Base-by-base conservation (phyloP, 2,888 invertebrate species). In the Dascillus cervinus region DNA sequence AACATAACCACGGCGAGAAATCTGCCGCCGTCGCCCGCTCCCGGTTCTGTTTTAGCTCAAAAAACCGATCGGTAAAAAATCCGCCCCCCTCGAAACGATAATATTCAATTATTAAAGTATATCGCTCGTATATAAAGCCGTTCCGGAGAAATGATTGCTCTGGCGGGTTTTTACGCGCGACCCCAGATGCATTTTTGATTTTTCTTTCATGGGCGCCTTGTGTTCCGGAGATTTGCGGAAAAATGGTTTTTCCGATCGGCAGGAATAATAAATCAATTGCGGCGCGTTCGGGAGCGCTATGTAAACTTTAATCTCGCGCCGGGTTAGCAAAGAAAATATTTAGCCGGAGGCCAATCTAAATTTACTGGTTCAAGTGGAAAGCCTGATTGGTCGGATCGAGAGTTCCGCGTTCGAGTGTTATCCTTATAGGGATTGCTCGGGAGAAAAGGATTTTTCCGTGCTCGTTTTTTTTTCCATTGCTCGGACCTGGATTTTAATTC, bases 241-340 rank as follows among this genome's bases (percentile, higher is more conserved):
- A n/a, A n/a, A n/a, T n/a, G n/a, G n/a, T n/a, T n/a, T n/a, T n/a
- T n/a, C n/a, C n/a, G n/a, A n/a, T n/a, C n/a, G n/a, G n/a, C n/a
- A n/a, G n/a, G n/a, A n/a, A n/a, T n/a, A n/a, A n/a, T n/a, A n/a
- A n/a, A n/a, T n/a, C n/a, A n/a, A n/a, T n/a, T n/a, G n/a, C n/a
- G 15, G 30, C 38, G 32, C 26, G 38, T 34, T 44, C 49, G 44
- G 44, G 49, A 55, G 47, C 54, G 55, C 48, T 60, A 44, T 53
- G 52, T 57, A 62, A 64, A 65, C 64, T 62, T 62, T 62, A 62
- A 65, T 64, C 63, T 60, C 60, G 54, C n/a, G n/a, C 49, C 52
- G 54, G 59, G 63, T 63, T 64, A 62, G 60, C 52, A 64, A 65
- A 62, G 65, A 68, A 64, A 69, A 69, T 68, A 69, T 67, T 68